phyloP scores from a whole-genome alignment of 2,888 invertebrate genomes.

The Zaprionus obscuricornis region DNA sequence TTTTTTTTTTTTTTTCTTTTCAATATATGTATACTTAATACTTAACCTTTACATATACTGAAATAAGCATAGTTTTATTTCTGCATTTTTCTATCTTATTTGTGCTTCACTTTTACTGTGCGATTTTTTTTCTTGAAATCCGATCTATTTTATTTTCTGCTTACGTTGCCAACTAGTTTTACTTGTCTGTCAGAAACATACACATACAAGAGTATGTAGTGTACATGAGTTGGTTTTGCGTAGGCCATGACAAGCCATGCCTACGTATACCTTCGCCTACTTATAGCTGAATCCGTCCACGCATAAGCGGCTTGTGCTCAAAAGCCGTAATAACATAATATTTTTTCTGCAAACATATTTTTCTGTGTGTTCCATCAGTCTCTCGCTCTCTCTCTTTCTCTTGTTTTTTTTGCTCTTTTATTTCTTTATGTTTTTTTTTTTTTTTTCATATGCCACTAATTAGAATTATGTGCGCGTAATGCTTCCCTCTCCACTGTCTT shows the following conservation, averaged over 20 bases:
- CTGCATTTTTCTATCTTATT: too few relatives aligned
- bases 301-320: slow-evolving; percentile 61
- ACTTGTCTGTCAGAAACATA: background rate
- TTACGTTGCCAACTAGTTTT: slow-evolving; percentile 15
- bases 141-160: slow-evolving; percentile 19
- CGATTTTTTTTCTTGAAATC: too few relatives aligned
- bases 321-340: slow-evolving; percentile 71
- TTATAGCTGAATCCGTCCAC: slow-evolving; percentile 36
- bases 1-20: too few relatives aligned
- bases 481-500: background rate
- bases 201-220: too few relatives aligned
- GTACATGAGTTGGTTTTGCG: too few relatives aligned
- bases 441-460: slow-evolving; percentile 66
- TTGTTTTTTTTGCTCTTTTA: background rate
- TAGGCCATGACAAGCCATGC: slow-evolving; percentile 14
- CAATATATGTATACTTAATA: too few relatives aligned
- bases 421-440: slow-evolving; percentile 20
- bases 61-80: too few relatives aligned
- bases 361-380: slow-evolving; percentile 10
- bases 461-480: slow-evolving; percentile 65
- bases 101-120: too few relatives aligned
- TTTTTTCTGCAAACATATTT: slow-evolving; percentile 45
- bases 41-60: too few relatives aligned
- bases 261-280: background rate
- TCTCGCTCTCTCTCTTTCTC: background rate